Base-by-base conservation (phyloP, 2,797 vertebrate genomes). In the Gorsachius magnificus region DNA sequence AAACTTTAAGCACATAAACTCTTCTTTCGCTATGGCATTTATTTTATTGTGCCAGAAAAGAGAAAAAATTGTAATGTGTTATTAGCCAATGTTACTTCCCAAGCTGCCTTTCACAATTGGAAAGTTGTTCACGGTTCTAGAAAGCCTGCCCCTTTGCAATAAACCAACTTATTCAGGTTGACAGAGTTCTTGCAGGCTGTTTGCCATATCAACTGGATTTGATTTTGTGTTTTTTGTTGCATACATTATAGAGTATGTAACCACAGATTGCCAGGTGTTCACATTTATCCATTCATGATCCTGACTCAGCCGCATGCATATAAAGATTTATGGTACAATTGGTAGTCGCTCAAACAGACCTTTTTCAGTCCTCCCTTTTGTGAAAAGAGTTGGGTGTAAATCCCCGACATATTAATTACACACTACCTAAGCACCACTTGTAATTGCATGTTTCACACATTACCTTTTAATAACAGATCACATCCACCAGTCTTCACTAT, bases 371-470 rank as follows among this genome's bases (percentile, higher is more conserved):
- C 75, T 95, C 89, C 92, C 70, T 93, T 94, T 79, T 80, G 75
- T 95, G 92, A 96, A 95, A 65, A 86, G 46, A 95, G 97, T 75
- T 95, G 89, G 91, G 56, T 91, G 33, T 97, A 76, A 96, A 97
- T 89, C 97, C 95, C 97, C 97, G 74, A 93, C 64, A 65, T 94
- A 92, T 95, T 88, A 69, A 97, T 98, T 97, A 97, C 98, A 98
- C 98, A 97, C 98, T 97, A 96, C 94, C 51, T 51, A 91, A 92
- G 93, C 93, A 94, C 96, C 92, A 93, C 82, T 88, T 97, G 93
- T 96, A 96, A 95, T 91, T 98, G 98, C 98, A 98, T 98, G 98
- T 97, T 97, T 97, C 94, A 96, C 87, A 77, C 66, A 70, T 93
- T 94, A 93, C 79, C 95, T 96, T 93, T 90, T 97, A 88, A 95